phyloP scores from a whole-genome alignment of 2,797 vertebrate genomes.

The Momotus momota region DNA sequence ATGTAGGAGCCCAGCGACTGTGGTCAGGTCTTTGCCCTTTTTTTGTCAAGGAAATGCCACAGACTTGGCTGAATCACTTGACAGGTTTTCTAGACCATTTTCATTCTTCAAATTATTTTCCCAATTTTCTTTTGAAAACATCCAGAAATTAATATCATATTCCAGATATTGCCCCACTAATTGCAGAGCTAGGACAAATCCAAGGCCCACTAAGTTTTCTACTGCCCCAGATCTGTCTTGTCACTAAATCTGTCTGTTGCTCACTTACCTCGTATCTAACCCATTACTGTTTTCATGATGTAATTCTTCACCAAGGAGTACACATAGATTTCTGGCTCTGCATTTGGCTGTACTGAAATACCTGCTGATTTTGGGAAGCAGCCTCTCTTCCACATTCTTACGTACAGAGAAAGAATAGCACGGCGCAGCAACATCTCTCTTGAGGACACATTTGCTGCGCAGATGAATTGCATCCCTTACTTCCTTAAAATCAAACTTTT shows the following conservation, averaged over 20 bases:
- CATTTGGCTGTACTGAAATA: neutral
- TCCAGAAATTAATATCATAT: neutral
- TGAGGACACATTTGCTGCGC: neutral
- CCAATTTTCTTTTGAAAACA: neutral
- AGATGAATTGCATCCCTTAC: neutral
- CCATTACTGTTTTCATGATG: neutral
- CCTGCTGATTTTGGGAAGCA: neutral
- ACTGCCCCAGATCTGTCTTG: neutral
- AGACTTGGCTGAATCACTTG: neutral
- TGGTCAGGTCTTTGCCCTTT: neutral
- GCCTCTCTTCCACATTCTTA: neutral
- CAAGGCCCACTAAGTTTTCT: neutral
- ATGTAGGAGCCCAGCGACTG: neutral
- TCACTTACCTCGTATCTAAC: neutral
- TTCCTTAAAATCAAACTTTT: neutral
- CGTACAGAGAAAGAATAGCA: neutral
- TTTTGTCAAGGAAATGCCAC: neutral
- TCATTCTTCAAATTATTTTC: neutral
- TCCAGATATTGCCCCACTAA: neutral
- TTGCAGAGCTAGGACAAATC: neutral
- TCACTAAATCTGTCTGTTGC: neutral
- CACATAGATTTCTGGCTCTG: neutral
- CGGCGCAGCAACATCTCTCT: neutral
- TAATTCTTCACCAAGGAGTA: neutral
- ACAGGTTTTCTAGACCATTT: neutral